Conservation (phyloP, 2,888 invertebrate species). For the Palloptera scutellata region DNA sequence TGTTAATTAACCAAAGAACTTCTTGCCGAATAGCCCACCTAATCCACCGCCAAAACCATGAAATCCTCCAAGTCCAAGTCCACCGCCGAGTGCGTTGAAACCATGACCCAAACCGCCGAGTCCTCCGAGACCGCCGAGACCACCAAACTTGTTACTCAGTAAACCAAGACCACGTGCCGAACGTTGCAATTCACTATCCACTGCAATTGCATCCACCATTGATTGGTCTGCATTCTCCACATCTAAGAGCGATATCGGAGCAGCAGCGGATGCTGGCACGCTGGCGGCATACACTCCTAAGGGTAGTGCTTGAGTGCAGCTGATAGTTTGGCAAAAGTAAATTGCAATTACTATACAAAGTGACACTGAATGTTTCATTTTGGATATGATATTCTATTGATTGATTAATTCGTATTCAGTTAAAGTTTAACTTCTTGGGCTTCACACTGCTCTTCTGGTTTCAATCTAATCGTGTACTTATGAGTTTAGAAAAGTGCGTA, state of each 20-base stretch:
- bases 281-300: slow-evolving; percentile 31
- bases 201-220: slow-evolving; percentile 15
- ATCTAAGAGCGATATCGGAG: slow-evolving; percentile 48
- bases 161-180: slow-evolving; percentile 49
- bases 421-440: background rate
- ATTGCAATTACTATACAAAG: slow-evolving; percentile 36
- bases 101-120: slow-evolving; percentile 41
- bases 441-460: no score
- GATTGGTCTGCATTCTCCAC: slow-evolving; percentile 38
- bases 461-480: no score
- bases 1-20: no score
- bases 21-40: slow-evolving; percentile 32
- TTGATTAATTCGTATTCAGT: background rate
- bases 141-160: slow-evolving; percentile 41
- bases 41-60: slow-evolving; percentile 40
- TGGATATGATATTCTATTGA: slow-evolving; percentile 34
- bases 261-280: slow-evolving; percentile 21
- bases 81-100: slow-evolving; percentile 37
- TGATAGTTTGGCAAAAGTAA: slow-evolving; percentile 14
- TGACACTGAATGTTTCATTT: slow-evolving; percentile 29
- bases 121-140: slow-evolving; percentile 40
- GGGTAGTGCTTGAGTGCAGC: slow-evolving; percentile 33
- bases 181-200: slow-evolving; percentile 38
- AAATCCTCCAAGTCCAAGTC: slow-evolving; percentile 44
- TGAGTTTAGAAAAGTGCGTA: no score